Evolutionary conservation across 2,888 invertebrate genomes (phyloP).

Genomic region (Apamea epomidion): DNA sequence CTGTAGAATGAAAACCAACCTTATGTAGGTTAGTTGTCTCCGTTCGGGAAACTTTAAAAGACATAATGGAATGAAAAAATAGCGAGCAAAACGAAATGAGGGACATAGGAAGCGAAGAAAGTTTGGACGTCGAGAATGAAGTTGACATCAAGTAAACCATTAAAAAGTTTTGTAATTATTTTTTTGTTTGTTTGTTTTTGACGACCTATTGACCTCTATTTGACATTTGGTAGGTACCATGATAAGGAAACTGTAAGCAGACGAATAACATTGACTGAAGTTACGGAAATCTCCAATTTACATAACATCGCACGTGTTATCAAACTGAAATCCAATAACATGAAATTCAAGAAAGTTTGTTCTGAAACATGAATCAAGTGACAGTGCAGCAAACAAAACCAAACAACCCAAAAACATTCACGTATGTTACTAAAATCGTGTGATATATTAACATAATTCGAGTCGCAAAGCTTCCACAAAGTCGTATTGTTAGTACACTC

Average conservation of each 20-base stretch:
- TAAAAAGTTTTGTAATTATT: constrained; percentile 59
- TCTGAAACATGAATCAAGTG: constrained; percentile 3
- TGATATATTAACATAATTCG: constrained; percentile 61
- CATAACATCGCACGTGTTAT: constrained; percentile 10
- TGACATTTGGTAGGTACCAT: constrained; percentile 8
- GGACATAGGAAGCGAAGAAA: constrained; percentile 50
- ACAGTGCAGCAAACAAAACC: constrained; percentile 32
- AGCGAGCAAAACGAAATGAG: constrained; percentile 43
- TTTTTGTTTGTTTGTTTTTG: constrained; percentile 40
- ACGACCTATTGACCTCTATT: constrained; percentile 33
- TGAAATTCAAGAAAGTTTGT: constrained; percentile 27
- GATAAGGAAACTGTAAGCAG: constrained; percentile 10
- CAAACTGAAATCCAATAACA: constrained; percentile 1
- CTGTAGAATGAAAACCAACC: constrained; percentile 57
- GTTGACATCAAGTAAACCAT: constrained; percentile 59
- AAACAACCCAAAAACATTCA: constrained; percentile 29
- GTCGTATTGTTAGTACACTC: constrained; percentile 70
- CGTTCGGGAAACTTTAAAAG: constrained; percentile 61
- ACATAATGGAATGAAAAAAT: constrained; percentile 64
- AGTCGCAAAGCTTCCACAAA: constrained; percentile 63
- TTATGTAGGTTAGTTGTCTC: constrained; percentile 64
- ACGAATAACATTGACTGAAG: background rate
- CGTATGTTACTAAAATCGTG: constrained; percentile 34
- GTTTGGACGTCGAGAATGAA: constrained; percentile 45
- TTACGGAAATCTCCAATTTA: constrained; percentile 13